phyloP scores from a whole-genome alignment of 2,797 vertebrate genomes.

The Dendrocincla fuliginosa region DNA sequence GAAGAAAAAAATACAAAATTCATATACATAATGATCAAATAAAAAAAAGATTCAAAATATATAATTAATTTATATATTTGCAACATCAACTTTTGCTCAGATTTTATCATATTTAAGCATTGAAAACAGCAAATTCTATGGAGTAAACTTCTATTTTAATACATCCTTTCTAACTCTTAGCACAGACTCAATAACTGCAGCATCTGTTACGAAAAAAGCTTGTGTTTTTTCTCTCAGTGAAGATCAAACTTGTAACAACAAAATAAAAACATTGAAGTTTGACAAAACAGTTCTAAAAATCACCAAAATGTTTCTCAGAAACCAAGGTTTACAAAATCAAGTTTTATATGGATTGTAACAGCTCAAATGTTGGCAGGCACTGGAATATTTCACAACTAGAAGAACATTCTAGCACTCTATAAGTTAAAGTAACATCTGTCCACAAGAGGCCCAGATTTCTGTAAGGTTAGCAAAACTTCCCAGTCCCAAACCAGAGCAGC shows the following conservation, averaged over 20 bases:
- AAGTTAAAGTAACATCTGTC: constrained; percentile 27
- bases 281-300: constrained; percentile 8
- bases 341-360: background rate
- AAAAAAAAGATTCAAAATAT: background rate
- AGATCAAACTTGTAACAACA: background rate
- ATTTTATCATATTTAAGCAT: background rate
- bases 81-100: background rate
- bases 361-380: constrained; percentile 10
- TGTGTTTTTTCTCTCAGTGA: background rate
- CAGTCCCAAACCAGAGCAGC: constrained; percentile 24
- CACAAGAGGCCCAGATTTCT: background rate
- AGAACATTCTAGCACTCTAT: background rate
- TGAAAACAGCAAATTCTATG: background rate
- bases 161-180: background rate
- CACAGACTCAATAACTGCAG: background rate
- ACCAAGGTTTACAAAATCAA: constrained; percentile 30
- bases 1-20: background rate
- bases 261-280: background rate
- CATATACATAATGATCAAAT: background rate
- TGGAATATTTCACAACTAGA: constrained; percentile 1
- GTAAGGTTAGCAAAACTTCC: background rate
- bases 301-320: constrained; percentile 31
- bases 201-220: background rate
- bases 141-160: background rate
- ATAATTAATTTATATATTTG: background rate